These are phyloP conservation scores for Hydrozoanthus tunicans DNA, from an alignment of 64 coral and sea anemone species.

Conservation along the genomic window DNA sequence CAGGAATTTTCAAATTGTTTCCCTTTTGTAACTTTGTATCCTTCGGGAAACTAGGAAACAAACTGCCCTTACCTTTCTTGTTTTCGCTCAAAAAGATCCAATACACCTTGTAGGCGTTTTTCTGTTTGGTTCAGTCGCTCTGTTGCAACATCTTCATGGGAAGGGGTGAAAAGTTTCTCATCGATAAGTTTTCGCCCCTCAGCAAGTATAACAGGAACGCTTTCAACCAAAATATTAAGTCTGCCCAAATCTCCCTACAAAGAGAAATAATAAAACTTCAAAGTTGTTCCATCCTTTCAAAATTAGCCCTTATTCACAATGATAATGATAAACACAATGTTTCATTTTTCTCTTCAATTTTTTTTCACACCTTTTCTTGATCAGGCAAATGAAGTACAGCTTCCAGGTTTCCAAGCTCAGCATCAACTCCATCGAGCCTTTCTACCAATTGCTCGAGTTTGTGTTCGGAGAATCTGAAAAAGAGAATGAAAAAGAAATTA, in stretches of 20 bases:
- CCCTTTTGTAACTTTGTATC: background rate
- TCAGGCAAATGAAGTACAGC: constrained; percentile 1
- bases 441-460: constrained; percentile 2
- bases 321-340: too few relatives aligned
- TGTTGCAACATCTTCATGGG: background rate
- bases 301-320: too few relatives aligned
- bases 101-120: constrained; percentile 4
- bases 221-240: background rate
- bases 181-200: background rate
- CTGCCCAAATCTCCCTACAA: constrained; percentile 16
- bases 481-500: background rate
- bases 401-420: constrained; percentile 6
- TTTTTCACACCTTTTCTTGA: constrained; percentile 20
- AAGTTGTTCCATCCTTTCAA: background rate
- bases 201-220: background rate
- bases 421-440: constrained; percentile 15
- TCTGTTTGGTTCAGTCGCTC: constrained; percentile 24
- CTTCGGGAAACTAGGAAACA: background rate
- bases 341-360: too few relatives aligned
- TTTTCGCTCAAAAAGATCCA: constrained; percentile 26
- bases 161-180: background rate
- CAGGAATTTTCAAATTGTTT: background rate
- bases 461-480: constrained; percentile 22
- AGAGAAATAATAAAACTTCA: background rate
- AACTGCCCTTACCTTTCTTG: background rate